Percentiles rank a stretch among this genome's conserved stretches.
phyloP scores from a whole-genome alignment of 2,888 invertebrate genomes.

The Lasioglossum leucozonium region DNA sequence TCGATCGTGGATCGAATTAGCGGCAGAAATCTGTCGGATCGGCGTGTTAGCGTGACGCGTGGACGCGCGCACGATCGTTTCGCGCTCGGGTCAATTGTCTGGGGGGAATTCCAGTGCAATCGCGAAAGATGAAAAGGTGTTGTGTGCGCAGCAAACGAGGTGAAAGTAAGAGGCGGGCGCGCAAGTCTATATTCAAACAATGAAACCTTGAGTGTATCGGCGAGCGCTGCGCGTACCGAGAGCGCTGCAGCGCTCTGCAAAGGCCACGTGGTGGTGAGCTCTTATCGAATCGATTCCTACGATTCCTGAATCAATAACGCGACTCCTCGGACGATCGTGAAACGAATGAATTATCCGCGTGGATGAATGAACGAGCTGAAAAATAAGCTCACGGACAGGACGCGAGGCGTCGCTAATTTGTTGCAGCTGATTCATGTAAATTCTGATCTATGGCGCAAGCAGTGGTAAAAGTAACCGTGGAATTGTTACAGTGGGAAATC shows the following conservation, averaged over 20 bases:
- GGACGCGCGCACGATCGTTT: constrained; percentile 35
- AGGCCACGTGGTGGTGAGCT: constrained; percentile 18
- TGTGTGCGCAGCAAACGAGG: constrained; percentile 59
- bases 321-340: neutral
- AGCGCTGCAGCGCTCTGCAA: too few species aligned
- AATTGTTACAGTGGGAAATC: neutral
- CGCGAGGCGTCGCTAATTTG: neutral
- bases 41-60: constrained; percentile 47
- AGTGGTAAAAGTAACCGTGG: neutral
- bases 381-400: too few species aligned
- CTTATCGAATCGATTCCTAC: constrained; percentile 36
- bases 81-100: constrained; percentile 53
- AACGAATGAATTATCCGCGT: constrained; percentile 2
- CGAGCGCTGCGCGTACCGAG: neutral
- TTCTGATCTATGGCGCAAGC: neutral
- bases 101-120: constrained; percentile 54
- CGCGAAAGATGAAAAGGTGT: constrained; percentile 56
- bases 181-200: constrained; percentile 55
- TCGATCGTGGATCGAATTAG: constrained; percentile 52
- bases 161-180: constrained; percentile 61
- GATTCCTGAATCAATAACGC: constrained; percentile 32
- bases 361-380: constrained; percentile 3
- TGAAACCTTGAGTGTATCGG: constrained; percentile 53
- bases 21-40: constrained; percentile 27
- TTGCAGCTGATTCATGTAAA: neutral